A percentile compares a stretch with the other conserved stretches of the same genome.
These are phyloP conservation scores for Trinorchestia longiramus DNA, from an alignment of 1,140 invertebrate species.

Conservation along the genomic window DNA sequence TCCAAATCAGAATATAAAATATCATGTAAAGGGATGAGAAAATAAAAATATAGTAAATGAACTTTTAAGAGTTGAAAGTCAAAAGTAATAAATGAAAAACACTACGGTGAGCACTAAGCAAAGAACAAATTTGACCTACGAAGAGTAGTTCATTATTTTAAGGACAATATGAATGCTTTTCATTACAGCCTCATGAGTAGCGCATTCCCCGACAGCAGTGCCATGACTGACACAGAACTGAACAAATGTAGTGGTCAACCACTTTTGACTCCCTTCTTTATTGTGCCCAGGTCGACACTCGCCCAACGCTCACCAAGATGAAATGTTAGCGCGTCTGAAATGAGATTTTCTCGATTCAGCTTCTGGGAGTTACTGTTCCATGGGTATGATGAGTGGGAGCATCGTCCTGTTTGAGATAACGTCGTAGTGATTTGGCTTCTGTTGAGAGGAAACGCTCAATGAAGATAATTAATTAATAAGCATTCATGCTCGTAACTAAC, in stretches of 20 bases:
- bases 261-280: background rate
- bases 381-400: background rate
- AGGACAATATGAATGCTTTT: background rate
- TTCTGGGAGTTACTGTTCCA: background rate
- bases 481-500: background rate
- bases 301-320: background rate
- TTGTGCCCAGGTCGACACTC: background rate
- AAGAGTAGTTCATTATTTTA: background rate
- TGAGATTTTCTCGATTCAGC: background rate
- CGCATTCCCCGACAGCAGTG: background rate
- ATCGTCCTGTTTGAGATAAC: background rate
- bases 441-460: background rate
- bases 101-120: background rate
- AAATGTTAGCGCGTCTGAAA: background rate
- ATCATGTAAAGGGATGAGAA: too few species aligned
- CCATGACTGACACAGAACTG: background rate
- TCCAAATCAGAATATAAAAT: too few species aligned
- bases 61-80: background rate
- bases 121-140: background rate
- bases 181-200: conserved; percentile 6
- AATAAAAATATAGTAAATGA: background rate
- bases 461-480: background rate
- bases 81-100: background rate
- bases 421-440: background rate
- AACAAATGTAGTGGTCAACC: background rate